Evolutionary conservation across 2,113 vertebrate genomes (phyloP), one percentile per base, ranked within the genome.

Genomic region (Ictalurus furcatus): DNA sequence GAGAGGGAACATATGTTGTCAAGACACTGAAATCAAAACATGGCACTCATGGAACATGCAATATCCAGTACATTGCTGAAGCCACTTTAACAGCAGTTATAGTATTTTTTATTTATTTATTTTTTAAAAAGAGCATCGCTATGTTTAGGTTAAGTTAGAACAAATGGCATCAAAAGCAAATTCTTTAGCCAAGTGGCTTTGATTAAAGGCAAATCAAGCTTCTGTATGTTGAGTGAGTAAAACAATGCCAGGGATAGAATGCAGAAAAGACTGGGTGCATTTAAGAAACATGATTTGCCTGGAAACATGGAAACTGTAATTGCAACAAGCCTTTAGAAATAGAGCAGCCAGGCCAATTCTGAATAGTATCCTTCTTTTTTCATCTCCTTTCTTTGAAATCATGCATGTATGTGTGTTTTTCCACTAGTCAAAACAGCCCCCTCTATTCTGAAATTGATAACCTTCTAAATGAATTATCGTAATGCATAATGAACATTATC

Each of bases 391-490:
- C 87, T 93, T 91, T 93, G 78, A 90, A 92, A 89, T 87, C 34
- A 67, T 93, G 86, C 30, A 9, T 85, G 83, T 59, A 84, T 91
- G 86, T 90, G 86, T 91, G 91, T 91, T 23, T 76, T 84, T 78
- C 90, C 89, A 91, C 93, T 92, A 93, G 91, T 93, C 93, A 90
- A 94, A 95, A 94, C 94, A 95, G 93, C 91, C 71, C 90, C 93
- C 94, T 94, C 94, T 94, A 93, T 95, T 94, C 93, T 93, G 92
- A 96, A 96, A 96, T 95, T 96, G 96, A 96, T 96, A 96, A 96
- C 94, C 94, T 93, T 95, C 94, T 95, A 95, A 96, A 95, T 95
- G 95, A 95, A 96, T 96, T 94, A 95, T 94, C 92, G 91, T 94
- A 95, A 95, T 94, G 95, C 94, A 95, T 96, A 96, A 96, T 96